Conservation (phyloP, 2,888 invertebrate species). For the Lithosia quadra region DNA sequence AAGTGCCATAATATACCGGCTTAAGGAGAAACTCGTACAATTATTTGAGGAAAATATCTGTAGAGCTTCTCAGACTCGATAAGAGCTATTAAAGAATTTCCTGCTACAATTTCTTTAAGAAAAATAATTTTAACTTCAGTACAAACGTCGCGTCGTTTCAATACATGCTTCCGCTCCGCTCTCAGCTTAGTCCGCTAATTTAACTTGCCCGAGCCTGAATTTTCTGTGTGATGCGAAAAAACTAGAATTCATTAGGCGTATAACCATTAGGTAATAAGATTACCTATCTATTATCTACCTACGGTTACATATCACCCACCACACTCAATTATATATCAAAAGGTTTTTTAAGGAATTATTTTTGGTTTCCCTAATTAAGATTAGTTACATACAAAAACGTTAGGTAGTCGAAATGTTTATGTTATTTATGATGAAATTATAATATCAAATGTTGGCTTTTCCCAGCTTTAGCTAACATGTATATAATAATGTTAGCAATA, state of each 20-base stretch:
- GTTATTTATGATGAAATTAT: neutral
- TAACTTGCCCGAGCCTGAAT: neutral
- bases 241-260: neutral
- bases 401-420: neutral
- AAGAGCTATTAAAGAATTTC: constrained; percentile 14
- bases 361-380: neutral
- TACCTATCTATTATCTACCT: neutral
- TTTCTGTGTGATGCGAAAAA: neutral
- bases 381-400: neutral
- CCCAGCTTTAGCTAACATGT: neutral
- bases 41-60: constrained; percentile 9
- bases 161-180: neutral
- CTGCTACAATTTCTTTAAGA: constrained; percentile 5
- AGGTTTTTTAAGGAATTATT: neutral
- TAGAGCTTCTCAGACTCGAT: constrained; percentile 13
- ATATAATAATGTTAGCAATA: neutral
- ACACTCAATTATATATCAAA: neutral
- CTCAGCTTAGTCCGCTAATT: neutral
- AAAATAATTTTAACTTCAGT: neutral
- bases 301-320: neutral
- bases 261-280: neutral
- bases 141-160: neutral
- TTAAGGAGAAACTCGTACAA: constrained; percentile 1
- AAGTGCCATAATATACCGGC: neutral
- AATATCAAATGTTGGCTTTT: neutral